These are phyloP conservation scores for Spilarctia lutea DNA, from an alignment of 2,888 invertebrate species.

Conservation along the genomic window DNA sequence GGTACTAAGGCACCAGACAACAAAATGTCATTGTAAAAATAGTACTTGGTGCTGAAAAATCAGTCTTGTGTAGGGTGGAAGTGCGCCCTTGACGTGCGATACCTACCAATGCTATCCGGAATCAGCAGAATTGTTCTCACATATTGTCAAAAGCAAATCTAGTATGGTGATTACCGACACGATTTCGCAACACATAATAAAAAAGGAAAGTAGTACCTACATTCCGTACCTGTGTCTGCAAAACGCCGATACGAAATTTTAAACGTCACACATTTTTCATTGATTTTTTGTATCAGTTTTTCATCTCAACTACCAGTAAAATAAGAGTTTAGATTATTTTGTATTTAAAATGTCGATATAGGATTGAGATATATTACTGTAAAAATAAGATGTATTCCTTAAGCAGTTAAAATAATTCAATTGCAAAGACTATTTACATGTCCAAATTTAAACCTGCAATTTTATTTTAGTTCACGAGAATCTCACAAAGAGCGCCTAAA, in stretches of 20 bases:
- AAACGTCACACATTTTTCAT: background rate
- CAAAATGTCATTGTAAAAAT: background rate
- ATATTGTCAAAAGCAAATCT: background rate
- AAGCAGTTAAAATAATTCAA: background rate
- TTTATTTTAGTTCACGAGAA: background rate
- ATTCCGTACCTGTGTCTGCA: conserved; percentile 23
- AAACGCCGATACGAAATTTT: background rate
- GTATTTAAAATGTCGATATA: background rate
- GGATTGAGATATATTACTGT: background rate
- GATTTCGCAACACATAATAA: background rate
- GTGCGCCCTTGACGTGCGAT: background rate
- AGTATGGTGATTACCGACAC: background rate
- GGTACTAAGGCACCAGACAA: background rate
- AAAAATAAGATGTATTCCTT: background rate
- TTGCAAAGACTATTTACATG: background rate
- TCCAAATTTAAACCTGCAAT: background rate
- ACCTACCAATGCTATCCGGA: background rate
- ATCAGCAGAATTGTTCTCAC: background rate
- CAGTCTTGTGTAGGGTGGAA: background rate
- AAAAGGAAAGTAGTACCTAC: conserved; percentile 2
- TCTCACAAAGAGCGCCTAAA: background rate
- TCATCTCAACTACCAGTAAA: background rate
- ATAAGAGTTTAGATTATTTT: background rate
- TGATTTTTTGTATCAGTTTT: background rate
- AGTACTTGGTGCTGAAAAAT: background rate